Conservation (phyloP, 2,888 invertebrate species). For the Chirona hameri region DNA sequence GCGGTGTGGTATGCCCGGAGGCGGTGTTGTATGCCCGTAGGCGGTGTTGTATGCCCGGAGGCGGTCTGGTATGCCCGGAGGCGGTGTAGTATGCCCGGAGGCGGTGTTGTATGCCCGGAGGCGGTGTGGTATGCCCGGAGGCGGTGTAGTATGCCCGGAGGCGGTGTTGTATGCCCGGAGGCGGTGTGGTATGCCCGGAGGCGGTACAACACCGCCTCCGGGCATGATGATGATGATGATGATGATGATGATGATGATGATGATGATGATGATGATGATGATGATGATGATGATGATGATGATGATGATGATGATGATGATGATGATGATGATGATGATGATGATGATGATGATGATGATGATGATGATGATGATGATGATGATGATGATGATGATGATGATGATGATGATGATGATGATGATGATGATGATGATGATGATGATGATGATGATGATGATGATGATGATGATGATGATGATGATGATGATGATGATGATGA, state of each 20-base stretch:
- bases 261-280: slow-evolving; percentile 31
- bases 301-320: slow-evolving; percentile 31
- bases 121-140: no score
- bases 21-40: no score
- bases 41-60: no score
- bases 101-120: no score
- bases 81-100: no score
- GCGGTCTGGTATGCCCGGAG: no score
- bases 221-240: slow-evolving; percentile 25
- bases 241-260: slow-evolving; percentile 30
- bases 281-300: slow-evolving; percentile 27
- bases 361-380: slow-evolving; percentile 29
- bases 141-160: no score
- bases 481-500: slow-evolving; percentile 30
- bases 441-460: slow-evolving; percentile 24
- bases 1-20: no score
- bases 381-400: slow-evolving; percentile 31
- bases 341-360: slow-evolving; percentile 30
- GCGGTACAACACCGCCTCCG: no score
- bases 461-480: slow-evolving; percentile 30
- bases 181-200: no score
- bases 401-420: slow-evolving; percentile 29
- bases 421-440: slow-evolving; percentile 31
- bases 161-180: no score
- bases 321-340: slow-evolving; percentile 29